phyloP scores from a whole-genome alignment of 2,888 invertebrate genomes.

The Metellina segmentata region DNA sequence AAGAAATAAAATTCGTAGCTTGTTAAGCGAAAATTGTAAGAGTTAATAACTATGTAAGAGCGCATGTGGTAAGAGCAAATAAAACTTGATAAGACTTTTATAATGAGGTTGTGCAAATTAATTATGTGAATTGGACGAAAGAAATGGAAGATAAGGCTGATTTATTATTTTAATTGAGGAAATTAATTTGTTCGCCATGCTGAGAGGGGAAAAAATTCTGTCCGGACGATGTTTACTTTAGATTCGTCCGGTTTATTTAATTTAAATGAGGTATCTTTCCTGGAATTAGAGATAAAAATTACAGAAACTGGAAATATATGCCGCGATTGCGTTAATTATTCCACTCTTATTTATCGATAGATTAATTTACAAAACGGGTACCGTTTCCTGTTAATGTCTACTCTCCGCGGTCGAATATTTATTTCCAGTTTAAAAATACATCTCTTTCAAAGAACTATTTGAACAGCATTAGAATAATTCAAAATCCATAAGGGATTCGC shows the following conservation, averaged over 20 bases:
- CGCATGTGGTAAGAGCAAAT: slow-evolving; percentile 28
- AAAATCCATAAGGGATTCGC: too few species aligned
- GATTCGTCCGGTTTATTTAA: slow-evolving; percentile 44
- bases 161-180: slow-evolving; percentile 67
- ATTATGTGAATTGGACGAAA: slow-evolving; percentile 63
- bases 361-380: background rate
- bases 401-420: background rate
- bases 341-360: background rate
- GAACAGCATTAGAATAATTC: too few species aligned
- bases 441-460: too few species aligned
- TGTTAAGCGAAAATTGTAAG: slow-evolving; percentile 59
- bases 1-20: slow-evolving; percentile 70
- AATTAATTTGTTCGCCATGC: slow-evolving; percentile 53
- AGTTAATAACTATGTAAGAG: slow-evolving; percentile 54
- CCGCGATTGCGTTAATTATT: slow-evolving; percentile 18
- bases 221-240: slow-evolving; percentile 45
- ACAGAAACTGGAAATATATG: too few species aligned
- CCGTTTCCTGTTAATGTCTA: background rate
- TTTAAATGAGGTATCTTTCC: slow-evolving; percentile 18
- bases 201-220: background rate
- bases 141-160: slow-evolving; percentile 51
- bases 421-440: too few species aligned
- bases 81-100: slow-evolving; percentile 61
- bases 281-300: too few species aligned
- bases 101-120: slow-evolving; percentile 68